A percentile compares a stretch with the other conserved stretches of the same genome.
Evolutionary conservation across 2,888 invertebrate species (phyloP).

Genomic region (Byasa hedistus): DNA sequence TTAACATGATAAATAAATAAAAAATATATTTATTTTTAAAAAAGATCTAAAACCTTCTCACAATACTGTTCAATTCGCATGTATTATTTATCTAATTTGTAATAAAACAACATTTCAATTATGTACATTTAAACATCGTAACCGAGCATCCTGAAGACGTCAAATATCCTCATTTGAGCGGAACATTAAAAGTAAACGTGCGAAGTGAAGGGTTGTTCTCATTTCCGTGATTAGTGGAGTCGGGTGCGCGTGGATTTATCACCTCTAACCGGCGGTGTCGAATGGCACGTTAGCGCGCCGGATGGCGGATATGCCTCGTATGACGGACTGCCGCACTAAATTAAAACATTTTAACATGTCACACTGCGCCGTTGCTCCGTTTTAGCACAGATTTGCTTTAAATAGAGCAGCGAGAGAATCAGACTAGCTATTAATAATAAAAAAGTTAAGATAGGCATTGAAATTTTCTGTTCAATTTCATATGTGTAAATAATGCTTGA

Average conservation of each 20-base stretch:
- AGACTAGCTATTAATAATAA: conserved; percentile 11
- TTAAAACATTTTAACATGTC: conserved; percentile 77
- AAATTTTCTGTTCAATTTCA: too few species aligned
- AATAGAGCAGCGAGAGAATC: conserved; percentile 5
- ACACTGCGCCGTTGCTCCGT: conserved; percentile 60
- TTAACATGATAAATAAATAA: too few species aligned
- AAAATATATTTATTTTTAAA: too few species aligned
- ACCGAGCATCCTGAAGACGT: conserved; percentile 16
- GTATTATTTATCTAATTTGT: too few species aligned
- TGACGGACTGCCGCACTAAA: conserved; percentile 69
- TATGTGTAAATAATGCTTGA: too few species aligned
- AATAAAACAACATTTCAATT: background rate
- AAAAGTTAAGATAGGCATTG: background rate
- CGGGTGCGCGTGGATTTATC: conserved; percentile 68
- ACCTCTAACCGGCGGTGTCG: conserved; percentile 61
- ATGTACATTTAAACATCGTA: background rate
- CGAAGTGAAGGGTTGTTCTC: conserved; percentile 68
- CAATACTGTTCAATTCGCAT: too few species aligned
- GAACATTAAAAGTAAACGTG: conserved; percentile 59
- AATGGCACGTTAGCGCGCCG: conserved; percentile 62
- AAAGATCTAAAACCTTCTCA: too few species aligned
- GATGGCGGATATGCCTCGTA: conserved; percentile 58
- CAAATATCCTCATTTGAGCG: conserved; percentile 54
- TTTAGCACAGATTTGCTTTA: conserved; percentile 29
- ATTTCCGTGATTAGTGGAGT: conserved; percentile 70